These are phyloP conservation scores for Nematostella vectensis DNA, from an alignment of 92 coral and sea anemone genomes.

Conservation along the genomic window DNA sequence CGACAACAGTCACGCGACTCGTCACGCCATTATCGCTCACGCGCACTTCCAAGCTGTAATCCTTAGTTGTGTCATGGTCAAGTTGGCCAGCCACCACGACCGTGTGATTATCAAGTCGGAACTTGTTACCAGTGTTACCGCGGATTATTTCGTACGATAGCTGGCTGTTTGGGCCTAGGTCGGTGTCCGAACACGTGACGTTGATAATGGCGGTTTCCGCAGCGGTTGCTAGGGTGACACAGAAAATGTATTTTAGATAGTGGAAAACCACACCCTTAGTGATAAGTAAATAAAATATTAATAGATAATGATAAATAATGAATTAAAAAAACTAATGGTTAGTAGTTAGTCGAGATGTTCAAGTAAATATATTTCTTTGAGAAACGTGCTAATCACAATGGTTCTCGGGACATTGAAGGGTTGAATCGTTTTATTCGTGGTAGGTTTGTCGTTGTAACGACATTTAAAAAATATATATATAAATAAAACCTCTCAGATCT, in stretches of 20 bases:
- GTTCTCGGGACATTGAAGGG: too few relatives aligned
- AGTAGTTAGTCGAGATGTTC: not conserved
- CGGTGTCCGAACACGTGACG: constrained; percentile 35
- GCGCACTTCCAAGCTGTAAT: constrained; percentile 38
- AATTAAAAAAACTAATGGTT: not conserved
- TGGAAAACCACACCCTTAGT: not conserved
- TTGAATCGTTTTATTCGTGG: too few relatives aligned
- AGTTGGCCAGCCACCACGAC: constrained; percentile 21
- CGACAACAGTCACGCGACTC: constrained; percentile 39
- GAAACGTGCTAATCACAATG: too few relatives aligned
- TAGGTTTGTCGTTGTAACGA: too few relatives aligned
- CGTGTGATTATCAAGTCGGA: constrained; percentile 30
- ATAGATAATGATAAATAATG: too few relatives aligned
- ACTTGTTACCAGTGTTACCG: constrained; percentile 45
- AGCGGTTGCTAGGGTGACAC: constrained; percentile 13
- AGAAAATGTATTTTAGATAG: not conserved
- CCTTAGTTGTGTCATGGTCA: constrained; percentile 36
- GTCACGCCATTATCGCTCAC: constrained; percentile 42
- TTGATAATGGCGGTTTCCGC: constrained; percentile 24
- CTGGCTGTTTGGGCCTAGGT: constrained; percentile 45
- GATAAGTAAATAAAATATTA: too few relatives aligned
- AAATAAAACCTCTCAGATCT: too few relatives aligned
- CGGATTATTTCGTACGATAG: constrained; percentile 35
- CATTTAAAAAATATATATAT: too few relatives aligned
- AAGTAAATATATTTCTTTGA: too few relatives aligned